A percentile compares a stretch with the other conserved stretches of the same genome.
Conservation (phyloP, 2,797 vertebrate species). For the Ceyx erithaca region DNA sequence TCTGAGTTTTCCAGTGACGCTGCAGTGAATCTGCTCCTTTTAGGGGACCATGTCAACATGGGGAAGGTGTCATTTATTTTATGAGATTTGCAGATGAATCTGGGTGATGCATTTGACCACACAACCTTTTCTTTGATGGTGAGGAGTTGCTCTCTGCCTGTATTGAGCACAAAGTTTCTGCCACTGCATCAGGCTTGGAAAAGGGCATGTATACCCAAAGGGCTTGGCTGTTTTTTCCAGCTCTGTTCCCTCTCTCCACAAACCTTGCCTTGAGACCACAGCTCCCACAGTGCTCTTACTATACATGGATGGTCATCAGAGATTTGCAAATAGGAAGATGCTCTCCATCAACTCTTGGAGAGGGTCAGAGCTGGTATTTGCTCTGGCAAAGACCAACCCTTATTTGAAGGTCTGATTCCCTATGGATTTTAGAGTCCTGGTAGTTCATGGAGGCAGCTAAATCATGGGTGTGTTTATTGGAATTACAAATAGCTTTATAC, state of each 20-base stretch:
- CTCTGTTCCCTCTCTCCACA: not conserved
- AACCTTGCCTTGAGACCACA: not conserved
- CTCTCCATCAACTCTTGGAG: not conserved
- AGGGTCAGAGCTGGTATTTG: not conserved
- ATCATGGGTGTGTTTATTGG: slow-evolving; percentile 1
- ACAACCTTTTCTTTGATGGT: not conserved
- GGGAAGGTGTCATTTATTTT: not conserved
- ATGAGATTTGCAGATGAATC: rapidly evolving
- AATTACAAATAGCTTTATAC: slow-evolving; percentile 62
- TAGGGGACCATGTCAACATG: not conserved
- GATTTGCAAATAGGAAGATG: not conserved
- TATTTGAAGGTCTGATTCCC: not conserved
- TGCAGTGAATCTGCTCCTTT: not conserved
- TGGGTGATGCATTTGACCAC: not conserved
- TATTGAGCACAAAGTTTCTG: not conserved
- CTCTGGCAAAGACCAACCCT: not conserved
- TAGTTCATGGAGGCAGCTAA: not conserved
- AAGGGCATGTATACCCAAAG: not conserved
- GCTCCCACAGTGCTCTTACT: not conserved
- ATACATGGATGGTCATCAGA: not conserved
- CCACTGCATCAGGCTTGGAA: not conserved
- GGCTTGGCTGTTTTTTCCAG: not conserved
- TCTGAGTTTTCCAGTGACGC: not conserved
- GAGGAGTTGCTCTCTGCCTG: not conserved
- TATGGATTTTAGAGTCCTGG: not conserved